phyloP scores from a whole-genome alignment of 37 sponge, comb jelly and placozoan genomes.

The Theonella swinhoei region DNA sequence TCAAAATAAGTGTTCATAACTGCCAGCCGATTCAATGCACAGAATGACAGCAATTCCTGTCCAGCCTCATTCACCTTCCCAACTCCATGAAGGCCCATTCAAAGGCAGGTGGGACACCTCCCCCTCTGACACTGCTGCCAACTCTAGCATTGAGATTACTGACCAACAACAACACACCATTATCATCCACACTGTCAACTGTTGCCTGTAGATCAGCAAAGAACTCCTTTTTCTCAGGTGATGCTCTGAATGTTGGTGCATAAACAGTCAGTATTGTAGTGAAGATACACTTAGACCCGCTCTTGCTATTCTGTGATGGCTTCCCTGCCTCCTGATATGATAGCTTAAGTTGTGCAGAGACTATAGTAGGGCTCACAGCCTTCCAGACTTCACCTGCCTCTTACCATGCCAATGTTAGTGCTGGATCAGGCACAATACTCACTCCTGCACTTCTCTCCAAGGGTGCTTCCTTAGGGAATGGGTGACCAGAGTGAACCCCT shows the following conservation, averaged over 20 bases:
- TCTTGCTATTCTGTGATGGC: background rate
- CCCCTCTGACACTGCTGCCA: conserved; percentile 4
- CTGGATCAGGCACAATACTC: conserved; percentile 10
- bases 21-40: conserved; percentile 40
- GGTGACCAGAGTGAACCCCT: conserved; percentile 11
- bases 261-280: conserved; percentile 24
- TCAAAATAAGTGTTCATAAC: conserved; percentile 42
- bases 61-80: conserved; percentile 39
- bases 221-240: conserved; percentile 26
- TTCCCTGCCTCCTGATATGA: conserved; percentile 11
- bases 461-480: background rate
- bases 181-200: background rate
- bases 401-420: too few species aligned
- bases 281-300: background rate
- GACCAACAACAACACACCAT: conserved; percentile 40
- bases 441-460: conserved; percentile 30
- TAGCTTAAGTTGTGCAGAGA: conserved; percentile 22
- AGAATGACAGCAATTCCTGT: conserved; percentile 24
- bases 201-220: conserved; percentile 45
- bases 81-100: conserved; percentile 28
- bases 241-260: conserved; percentile 39
- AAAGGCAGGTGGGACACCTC: background rate
- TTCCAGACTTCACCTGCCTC: conserved; percentile 9
- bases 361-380: conserved; percentile 21
- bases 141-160: conserved; percentile 40